These are phyloP conservation scores for Platichthys flesus DNA, from an alignment of 2,113 vertebrate species.

Conservation along the genomic window DNA sequence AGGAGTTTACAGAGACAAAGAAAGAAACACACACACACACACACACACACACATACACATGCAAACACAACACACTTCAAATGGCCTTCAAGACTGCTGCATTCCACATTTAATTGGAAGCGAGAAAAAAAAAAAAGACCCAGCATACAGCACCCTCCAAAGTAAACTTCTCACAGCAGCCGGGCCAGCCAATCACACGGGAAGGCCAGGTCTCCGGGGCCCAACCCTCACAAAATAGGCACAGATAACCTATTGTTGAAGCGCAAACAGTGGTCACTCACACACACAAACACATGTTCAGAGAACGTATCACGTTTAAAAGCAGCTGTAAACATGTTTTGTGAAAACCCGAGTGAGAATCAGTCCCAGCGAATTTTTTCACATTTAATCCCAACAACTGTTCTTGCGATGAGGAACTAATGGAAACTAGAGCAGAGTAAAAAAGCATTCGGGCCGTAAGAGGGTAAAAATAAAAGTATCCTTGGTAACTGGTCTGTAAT, in stretches of 20 bases:
- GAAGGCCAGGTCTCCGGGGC: slow-evolving; percentile 56
- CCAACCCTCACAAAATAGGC: slow-evolving; percentile 65
- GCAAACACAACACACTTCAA: slow-evolving; percentile 70
- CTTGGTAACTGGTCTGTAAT: slow-evolving; percentile 17
- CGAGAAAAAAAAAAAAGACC: slow-evolving; percentile 42
- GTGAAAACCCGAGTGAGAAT: slow-evolving; percentile 38
- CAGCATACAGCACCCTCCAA: slow-evolving; percentile 66
- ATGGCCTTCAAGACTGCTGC: slow-evolving; percentile 75
- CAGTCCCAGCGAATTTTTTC: slow-evolving; percentile 53
- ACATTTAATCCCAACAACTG: slow-evolving; percentile 51
- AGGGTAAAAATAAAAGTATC: slow-evolving; percentile 41
- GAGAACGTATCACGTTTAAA: slow-evolving; percentile 31
- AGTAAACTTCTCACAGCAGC: slow-evolving; percentile 72
- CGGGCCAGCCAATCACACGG: slow-evolving; percentile 65
- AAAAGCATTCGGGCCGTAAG: slow-evolving; percentile 4
- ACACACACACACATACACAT: no score
- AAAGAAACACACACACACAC: slow-evolving; percentile 13
- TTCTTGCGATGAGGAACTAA: slow-evolving; percentile 33
- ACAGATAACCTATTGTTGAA: slow-evolving; percentile 78
- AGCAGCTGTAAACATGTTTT: slow-evolving; percentile 60
- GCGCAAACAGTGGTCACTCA: slow-evolving; percentile 51
- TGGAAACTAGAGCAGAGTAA: slow-evolving; percentile 42
- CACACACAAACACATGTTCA: slow-evolving; percentile 53
- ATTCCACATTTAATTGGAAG: slow-evolving; percentile 82
- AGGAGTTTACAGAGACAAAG: slow-evolving; percentile 53